A percentile compares a stretch with the other conserved stretches of the same genome.
These are phyloP conservation scores for Punctoribates punctum DNA, from an alignment of 2,888 invertebrate genomes.

Conservation along the genomic window DNA sequence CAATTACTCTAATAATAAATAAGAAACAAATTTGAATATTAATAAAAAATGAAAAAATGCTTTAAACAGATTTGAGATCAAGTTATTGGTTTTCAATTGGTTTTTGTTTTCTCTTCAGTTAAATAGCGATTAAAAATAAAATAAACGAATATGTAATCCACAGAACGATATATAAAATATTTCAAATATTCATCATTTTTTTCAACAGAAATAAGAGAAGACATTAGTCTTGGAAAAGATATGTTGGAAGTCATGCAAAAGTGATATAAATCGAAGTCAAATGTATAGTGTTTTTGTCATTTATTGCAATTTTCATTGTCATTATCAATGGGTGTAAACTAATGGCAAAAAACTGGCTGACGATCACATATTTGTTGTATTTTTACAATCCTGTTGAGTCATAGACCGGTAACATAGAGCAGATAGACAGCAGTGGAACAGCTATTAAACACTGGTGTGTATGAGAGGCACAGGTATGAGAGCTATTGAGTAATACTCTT, in stretches of 20 bases:
- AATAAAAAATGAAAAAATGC: too few relatives aligned
- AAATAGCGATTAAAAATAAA: not conserved
- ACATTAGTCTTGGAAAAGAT: not conserved
- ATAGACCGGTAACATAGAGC: slow-evolving; percentile 23
- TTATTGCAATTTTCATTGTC: not conserved
- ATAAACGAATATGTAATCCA: not conserved
- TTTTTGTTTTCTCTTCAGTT: too few relatives aligned
- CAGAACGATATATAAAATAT: not conserved
- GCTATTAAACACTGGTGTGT: not conserved
- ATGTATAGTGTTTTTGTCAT: not conserved
- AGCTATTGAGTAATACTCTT: not conserved
- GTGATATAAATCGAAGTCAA: not conserved
- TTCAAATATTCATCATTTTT: not conserved
- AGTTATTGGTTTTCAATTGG: too few relatives aligned
- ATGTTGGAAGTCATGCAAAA: not conserved
- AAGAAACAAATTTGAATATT: too few relatives aligned
- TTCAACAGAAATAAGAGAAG: not conserved
- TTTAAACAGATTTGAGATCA: too few relatives aligned
- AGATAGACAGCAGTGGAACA: not conserved
- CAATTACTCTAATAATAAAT: too few relatives aligned
- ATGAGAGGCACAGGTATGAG: not conserved
- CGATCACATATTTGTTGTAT: slow-evolving; percentile 7
- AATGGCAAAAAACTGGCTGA: slow-evolving; percentile 13
- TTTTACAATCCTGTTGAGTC: not conserved
- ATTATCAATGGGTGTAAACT: slow-evolving; percentile 28